Conservation (phyloP, 2,113 vertebrate genomes). For the Alligator mississippiensis region DNA sequence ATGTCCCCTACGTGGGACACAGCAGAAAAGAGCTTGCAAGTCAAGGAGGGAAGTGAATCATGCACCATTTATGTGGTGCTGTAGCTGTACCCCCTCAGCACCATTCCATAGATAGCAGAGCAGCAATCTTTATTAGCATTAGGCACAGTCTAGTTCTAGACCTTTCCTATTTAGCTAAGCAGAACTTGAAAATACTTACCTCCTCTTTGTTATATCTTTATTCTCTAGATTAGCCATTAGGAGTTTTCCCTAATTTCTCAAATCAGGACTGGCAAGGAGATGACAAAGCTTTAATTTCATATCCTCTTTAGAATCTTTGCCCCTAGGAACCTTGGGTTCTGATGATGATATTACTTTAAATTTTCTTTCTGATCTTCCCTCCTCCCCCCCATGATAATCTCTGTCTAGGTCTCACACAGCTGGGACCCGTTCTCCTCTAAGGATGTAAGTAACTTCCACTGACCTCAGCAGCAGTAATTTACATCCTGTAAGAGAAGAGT, state of each 20-base stretch:
- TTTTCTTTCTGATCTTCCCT: background rate
- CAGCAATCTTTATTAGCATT: background rate
- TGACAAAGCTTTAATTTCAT: background rate
- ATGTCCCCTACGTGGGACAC: background rate
- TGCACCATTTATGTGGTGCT: background rate
- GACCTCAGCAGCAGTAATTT: background rate
- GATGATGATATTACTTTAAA: background rate
- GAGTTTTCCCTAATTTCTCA: background rate
- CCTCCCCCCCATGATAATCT: background rate
- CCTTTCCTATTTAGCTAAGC: background rate
- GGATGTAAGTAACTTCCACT: background rate
- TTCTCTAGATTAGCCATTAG: background rate
- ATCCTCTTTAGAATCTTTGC: background rate
- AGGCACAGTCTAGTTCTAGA: background rate
- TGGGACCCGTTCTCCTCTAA: background rate
- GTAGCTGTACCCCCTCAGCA: background rate
- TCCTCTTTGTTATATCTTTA: background rate
- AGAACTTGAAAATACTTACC: background rate
- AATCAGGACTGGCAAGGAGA: background rate
- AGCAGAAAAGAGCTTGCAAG: background rate
- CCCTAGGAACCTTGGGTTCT: background rate
- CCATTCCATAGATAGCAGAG: background rate
- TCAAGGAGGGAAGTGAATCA: background rate
- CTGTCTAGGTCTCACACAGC: background rate
- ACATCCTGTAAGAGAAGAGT: background rate